These are phyloP conservation scores for Neoscelio sp. DNA, from an alignment of 2,888 invertebrate genomes.

Conservation along the genomic window DNA sequence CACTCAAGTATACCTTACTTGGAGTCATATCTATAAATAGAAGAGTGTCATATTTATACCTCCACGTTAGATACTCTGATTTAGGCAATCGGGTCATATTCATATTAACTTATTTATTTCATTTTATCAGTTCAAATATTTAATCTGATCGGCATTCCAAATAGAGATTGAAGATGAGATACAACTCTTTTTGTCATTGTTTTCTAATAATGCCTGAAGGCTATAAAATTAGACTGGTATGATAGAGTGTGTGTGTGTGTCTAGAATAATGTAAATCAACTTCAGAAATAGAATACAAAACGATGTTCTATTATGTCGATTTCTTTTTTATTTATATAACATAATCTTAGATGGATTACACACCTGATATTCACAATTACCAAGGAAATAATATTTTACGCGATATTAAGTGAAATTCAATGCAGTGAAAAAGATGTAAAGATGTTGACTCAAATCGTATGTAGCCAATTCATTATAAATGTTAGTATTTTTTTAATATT, in stretches of 20 bases:
- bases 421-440: too few relatives aligned
- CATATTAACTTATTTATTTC: neutral
- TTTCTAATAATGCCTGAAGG: too few relatives aligned
- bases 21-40: constrained; percentile 20
- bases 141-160: constrained; percentile 26
- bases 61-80: neutral
- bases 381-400: too few relatives aligned
- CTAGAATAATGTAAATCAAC: constrained; percentile 20
- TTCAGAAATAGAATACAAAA: too few relatives aligned
- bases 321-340: too few relatives aligned
- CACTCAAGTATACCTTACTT: constrained; percentile 1
- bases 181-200: constrained; percentile 1
- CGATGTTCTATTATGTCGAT: too few relatives aligned
- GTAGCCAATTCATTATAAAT: too few relatives aligned
- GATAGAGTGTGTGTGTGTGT: constrained; percentile 17
- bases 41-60: neutral
- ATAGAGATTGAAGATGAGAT: constrained; percentile 3
- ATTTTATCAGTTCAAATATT: constrained; percentile 5
- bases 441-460: too few relatives aligned
- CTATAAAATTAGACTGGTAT: constrained; percentile 36
- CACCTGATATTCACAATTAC: too few relatives aligned
- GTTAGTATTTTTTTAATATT: too few relatives aligned
- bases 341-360: too few relatives aligned
- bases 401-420: too few relatives aligned
- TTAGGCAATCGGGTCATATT: constrained; percentile 14